Evolutionary conservation across 2,888 invertebrate species (phyloP).

Genomic region (Agriopis marginaria): DNA sequence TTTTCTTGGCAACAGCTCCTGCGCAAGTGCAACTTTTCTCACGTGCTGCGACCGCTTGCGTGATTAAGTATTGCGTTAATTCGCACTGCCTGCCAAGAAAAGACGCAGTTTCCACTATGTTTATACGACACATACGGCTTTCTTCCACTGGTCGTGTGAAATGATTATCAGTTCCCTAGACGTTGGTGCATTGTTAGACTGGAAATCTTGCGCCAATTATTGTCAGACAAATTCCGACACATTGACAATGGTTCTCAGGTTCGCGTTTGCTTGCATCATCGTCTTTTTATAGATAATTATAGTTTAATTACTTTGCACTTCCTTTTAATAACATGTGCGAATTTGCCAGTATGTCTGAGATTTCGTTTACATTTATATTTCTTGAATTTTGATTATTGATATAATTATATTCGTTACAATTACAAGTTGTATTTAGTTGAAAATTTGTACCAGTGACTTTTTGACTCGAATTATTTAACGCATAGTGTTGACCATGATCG

Average conservation of each 20-base stretch:
- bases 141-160: conserved; percentile 32
- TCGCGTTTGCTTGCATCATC: conserved; percentile 44
- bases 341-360: conserved; percentile 9
- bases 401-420: not conserved
- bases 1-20: conserved; percentile 25
- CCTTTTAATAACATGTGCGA: conserved; percentile 27
- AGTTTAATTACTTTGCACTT: conserved; percentile 43
- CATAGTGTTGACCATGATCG: too few species aligned
- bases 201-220: conserved; percentile 75
- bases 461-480: too few species aligned
- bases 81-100: conserved; percentile 24
- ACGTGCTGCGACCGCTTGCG: conserved; percentile 45
- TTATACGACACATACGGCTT: conserved; percentile 53
- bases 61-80: conserved; percentile 40
- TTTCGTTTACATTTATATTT: not conserved
- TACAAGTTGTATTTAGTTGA: not conserved
- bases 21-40: conserved; percentile 40
- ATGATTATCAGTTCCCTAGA: conserved; percentile 73
- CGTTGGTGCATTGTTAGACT: conserved; percentile 58
- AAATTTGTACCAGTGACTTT: too few species aligned
- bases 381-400: not conserved
- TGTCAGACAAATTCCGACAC: conserved; percentile 52
- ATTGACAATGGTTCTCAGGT: conserved; percentile 50
- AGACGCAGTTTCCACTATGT: conserved; percentile 26
- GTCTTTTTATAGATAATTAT: conserved; percentile 43